Conservation (phyloP, 2,888 invertebrate genomes). For the Protodeltote pygarga region DNA sequence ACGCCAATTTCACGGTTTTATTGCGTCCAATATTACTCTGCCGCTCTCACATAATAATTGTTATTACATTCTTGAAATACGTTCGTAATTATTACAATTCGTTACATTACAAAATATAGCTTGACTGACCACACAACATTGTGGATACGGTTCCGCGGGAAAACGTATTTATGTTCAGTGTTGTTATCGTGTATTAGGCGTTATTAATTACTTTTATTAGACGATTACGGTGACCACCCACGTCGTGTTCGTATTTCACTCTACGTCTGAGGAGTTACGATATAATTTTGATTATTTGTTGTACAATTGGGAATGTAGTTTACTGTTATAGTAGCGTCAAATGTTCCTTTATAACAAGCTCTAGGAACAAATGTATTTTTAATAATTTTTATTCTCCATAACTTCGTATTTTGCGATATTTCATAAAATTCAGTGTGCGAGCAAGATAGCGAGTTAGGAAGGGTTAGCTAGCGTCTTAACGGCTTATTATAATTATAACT, state of each 20-base stretch:
- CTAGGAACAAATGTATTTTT: too few relatives aligned
- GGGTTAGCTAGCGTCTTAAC: too few relatives aligned
- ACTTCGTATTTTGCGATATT: too few relatives aligned
- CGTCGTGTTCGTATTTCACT: conserved; percentile 14
- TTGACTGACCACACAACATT: conserved; percentile 5
- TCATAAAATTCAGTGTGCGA: too few relatives aligned
- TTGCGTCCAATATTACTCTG: conserved; percentile 51
- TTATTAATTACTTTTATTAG: conserved; percentile 44
- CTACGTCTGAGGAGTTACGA: background rate
- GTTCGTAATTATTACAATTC: conserved; percentile 48
- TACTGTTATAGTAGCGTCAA: too few relatives aligned
- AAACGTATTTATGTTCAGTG: conserved; percentile 18
- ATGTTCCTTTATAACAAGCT: too few relatives aligned
- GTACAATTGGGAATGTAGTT: background rate
- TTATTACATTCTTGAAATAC: conserved; percentile 49
- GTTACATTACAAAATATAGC: conserved; percentile 38
- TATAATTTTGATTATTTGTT: background rate
- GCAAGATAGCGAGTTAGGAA: too few relatives aligned
- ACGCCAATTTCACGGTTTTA: conserved; percentile 61
- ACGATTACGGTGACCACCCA: conserved; percentile 31
- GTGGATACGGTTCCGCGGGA: conserved; percentile 13
- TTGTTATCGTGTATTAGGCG: conserved; percentile 24
- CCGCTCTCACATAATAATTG: conserved; percentile 55
- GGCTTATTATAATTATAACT: too few relatives aligned
- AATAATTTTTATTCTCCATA: too few relatives aligned